Base-by-base conservation (phyloP, 1,140 invertebrate genomes). In the Drosophila pandora region DNA sequence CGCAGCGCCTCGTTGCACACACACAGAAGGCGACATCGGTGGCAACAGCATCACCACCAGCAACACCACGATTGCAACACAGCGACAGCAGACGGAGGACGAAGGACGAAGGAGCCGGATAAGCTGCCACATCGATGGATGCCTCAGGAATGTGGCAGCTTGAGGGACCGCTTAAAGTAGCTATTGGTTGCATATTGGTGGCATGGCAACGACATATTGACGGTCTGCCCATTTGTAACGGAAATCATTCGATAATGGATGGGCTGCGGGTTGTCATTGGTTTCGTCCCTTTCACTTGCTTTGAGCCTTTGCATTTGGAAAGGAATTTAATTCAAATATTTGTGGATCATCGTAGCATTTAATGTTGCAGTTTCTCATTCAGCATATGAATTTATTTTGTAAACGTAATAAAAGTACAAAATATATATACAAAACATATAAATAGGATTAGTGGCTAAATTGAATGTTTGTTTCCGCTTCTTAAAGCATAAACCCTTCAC, bases 1-100 rank as follows among this genome's bases (percentile, higher is more conserved):
- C 54, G 78, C 76, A 64, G 43, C 76, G 59, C 76, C 54, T 61
- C 76, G 59, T 12, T 73, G 65, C 65, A 43, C 72, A 57, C 49
- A 49, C 13, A 57, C 49, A 49, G 13, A 61, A 53, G 50, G 57
- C 67, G 48, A 71, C 55, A 67, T 37, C 47, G 43, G 32, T 39
- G 41, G 32, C 62, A 45, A 45, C 41, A 21, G 41, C 41, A 45
- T 5, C 28, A 39, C 45, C 41, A 48, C 3, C 25, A 48, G 9
- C 23, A 58, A 34, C 55, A 49, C 21, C 55, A 61, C 10, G 23
- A 45, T 45, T 7, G 30, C 60, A 34, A 39, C 48, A 43, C 21
- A 28, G 39, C 17, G 10, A 13, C 49, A 59, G 39, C 59, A 47
- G 21, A 6, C 25, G 25, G 5, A 28, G 25, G 25, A 28, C 59